Percentiles rank a stretch among this genome's conserved stretches.
Conservation (phyloP, 2,888 invertebrate species). For the Syrista parreyssii region DNA sequence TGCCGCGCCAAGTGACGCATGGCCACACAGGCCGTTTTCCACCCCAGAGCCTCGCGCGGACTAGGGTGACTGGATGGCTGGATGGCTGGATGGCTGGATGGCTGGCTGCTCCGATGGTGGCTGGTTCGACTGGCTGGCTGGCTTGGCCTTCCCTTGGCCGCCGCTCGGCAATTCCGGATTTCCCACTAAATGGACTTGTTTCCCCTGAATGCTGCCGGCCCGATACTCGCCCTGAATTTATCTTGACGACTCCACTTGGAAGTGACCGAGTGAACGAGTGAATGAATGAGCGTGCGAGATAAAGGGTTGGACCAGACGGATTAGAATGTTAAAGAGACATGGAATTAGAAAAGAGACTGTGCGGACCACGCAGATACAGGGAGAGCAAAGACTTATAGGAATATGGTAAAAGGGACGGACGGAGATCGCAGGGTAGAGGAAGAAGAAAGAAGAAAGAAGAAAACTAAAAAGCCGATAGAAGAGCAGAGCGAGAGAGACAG, state of each 20-base stretch:
- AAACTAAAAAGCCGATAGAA: background rate
- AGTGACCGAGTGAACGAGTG: too few species aligned
- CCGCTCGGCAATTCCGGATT: slow-evolving; percentile 1
- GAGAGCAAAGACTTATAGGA: too few species aligned
- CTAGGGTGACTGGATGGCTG: too few species aligned
- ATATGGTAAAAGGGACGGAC: too few species aligned
- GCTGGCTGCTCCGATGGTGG: too few species aligned
- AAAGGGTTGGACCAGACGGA: slow-evolving; percentile 57
- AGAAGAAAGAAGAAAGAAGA: background rate
- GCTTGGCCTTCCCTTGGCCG: background rate
- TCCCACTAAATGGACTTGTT: background rate
- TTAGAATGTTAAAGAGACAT: slow-evolving; percentile 55
- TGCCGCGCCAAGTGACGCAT: slow-evolving; percentile 37
- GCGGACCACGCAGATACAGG: too few species aligned
- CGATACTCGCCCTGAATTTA: slow-evolving; percentile 11
- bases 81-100: too few species aligned
- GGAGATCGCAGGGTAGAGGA: too few species aligned
- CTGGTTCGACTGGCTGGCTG: too few species aligned
- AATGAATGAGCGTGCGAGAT: slow-evolving; percentile 31
- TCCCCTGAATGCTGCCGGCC: background rate
- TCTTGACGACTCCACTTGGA: slow-evolving; percentile 8
- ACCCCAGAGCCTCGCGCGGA: background rate
- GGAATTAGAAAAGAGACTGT: slow-evolving; percentile 41
- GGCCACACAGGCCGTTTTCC: slow-evolving; percentile 18
- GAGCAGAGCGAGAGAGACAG: slow-evolving; percentile 36